Evolutionary conservation across 2,797 vertebrate species (phyloP), one percentile per base, ranked within the genome.

Genomic region (Rhincodon typus): DNA sequence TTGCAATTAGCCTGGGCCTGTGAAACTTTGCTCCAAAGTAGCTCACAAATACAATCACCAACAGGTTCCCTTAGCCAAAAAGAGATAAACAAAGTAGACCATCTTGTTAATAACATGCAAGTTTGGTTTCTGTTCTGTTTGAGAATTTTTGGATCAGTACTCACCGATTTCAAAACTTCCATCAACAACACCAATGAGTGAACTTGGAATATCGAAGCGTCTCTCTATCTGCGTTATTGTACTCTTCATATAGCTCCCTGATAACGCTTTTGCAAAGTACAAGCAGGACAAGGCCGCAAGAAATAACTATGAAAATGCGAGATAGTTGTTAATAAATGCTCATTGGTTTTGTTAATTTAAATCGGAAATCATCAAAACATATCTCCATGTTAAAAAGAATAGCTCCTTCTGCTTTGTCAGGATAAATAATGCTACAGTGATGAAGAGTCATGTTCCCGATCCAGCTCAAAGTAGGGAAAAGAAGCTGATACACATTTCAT

Each of bases 111-210:
- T n/a, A 30, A 86, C 94, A 96, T 70, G 72, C 90, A 96, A 72
- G 86, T 67, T 42, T 62, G 66, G 25, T 66, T 84, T 23, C 2
- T 10, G 19, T 25, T 69, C 66, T 15, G 30, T 42, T 42, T 42
- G 25, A 57, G 12, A 82, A 79, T 62, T 53, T 53, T 17, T 13
- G 62, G 21, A 38, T 69, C 77, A 10, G 91, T 96, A 98, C 98
- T 87, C 98, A 99, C 99, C 99, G 79, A 99, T 98, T 98, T 99
- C 99, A 98, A 99, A 99, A 97, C 99, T 99, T 91, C 98, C 98
- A n/a, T 99, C 99, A 96, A 99, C 98, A 96, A 99, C 96, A 12
- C 99, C 99, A 96, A 99, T 98, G 97, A 99, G 97, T 96, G 98
- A 99, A 96, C 98, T 99, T 95, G 99, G 98, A 95, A 99, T 98